phyloP scores from a whole-genome alignment of 2,113 vertebrate genomes.

The Pygoscelis antarcticus region DNA sequence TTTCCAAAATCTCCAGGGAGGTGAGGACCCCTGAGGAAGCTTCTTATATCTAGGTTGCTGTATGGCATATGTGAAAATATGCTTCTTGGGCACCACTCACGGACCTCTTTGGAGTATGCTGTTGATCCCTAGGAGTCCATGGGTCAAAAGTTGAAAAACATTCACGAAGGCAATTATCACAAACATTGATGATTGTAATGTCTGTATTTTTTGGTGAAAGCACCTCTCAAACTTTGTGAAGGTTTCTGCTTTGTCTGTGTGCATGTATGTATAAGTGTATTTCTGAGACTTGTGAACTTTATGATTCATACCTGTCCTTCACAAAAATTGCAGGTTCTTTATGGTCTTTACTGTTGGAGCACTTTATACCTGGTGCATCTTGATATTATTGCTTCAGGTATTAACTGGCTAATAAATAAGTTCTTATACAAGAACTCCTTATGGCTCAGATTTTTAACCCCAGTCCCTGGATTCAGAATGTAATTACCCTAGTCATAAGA shows the following conservation, averaged over 20 bases:
- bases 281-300: neutral
- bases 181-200: neutral
- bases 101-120: neutral
- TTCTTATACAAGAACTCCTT: neutral
- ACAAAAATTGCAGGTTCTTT: neutral
- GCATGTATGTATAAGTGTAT: neutral
- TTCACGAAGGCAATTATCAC: conserved; percentile 16
- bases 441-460: neutral
- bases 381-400: neutral
- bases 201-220: conserved; percentile 17
- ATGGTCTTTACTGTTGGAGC: neutral
- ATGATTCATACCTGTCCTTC: neutral
- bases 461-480: neutral
- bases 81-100: neutral
- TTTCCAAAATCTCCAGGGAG: neutral
- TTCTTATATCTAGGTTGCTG: neutral
- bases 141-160: neutral
- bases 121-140: neutral
- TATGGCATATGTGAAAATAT: neutral
- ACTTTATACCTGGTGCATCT: neutral
- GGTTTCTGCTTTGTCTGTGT: neutral
- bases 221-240: neutral
- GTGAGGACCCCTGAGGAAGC: neutral
- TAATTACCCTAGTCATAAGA: neutral
- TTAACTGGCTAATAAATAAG: neutral